phyloP scores from a whole-genome alignment of 2,888 invertebrate species.

The Caenorhabditis macrosperma region DNA sequence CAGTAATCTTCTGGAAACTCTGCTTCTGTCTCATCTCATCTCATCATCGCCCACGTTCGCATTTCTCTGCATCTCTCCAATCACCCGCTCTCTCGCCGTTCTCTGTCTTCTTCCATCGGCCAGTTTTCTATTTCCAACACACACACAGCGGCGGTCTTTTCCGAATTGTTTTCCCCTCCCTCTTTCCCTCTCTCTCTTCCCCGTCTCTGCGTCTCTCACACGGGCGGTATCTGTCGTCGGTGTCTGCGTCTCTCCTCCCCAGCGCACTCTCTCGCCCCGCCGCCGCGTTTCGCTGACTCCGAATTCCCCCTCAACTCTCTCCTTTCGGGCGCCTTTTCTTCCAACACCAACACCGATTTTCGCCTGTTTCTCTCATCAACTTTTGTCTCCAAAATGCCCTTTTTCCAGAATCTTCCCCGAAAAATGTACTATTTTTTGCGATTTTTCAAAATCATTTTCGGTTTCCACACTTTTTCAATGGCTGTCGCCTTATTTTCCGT shows the following conservation, averaged over 20 bases:
- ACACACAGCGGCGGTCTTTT: slow-evolving; percentile 22
- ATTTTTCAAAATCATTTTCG: too few species aligned
- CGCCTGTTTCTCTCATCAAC: background rate
- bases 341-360: background rate
- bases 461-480: too few species aligned
- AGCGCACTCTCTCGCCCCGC: background rate
- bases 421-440: too few species aligned
- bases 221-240: too few species aligned
- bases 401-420: too few species aligned
- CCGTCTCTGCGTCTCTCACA: too few species aligned
- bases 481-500: too few species aligned
- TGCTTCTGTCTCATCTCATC: too few species aligned
- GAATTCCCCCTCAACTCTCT: slow-evolving; percentile 30
- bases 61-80: slow-evolving; percentile 1
- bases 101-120: background rate
- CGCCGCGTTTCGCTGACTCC: background rate
- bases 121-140: slow-evolving; percentile 38
- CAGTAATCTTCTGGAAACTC: too few species aligned
- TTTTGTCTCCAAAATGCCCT: too few species aligned
- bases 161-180: slow-evolving; percentile 36
- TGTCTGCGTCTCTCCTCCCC: background rate
- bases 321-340: slow-evolving; percentile 9
- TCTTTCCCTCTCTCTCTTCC: too few species aligned
- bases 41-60: slow-evolving; percentile 29
- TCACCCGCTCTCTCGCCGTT: background rate